Base-by-base conservation (phyloP, 2,888 invertebrate genomes). In the Apodemia zela region DNA sequence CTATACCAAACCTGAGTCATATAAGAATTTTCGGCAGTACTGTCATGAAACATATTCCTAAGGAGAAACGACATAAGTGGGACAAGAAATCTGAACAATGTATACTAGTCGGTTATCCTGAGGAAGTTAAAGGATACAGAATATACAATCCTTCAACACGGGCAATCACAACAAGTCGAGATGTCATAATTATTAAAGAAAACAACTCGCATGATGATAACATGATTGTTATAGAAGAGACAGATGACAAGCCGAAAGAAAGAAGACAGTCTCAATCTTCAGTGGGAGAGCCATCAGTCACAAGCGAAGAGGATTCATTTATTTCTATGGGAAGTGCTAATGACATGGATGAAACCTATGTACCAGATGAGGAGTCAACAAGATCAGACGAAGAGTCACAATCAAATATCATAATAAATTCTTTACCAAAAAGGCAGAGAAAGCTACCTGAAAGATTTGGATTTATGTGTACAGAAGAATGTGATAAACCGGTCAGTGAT, bases 71-170 rank as follows among this genome's bases (percentile, higher is more conserved):
- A 54, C 54, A 11, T 25, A 25, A 54, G 18, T 54, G 25, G 54
- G 54, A 54, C 54, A 54, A 54, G 25, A 54, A 54, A 54, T 54
- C 54, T 25, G 54, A 54, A 54, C 25, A 54, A 25, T 3, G 13
- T 25, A 54, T 54, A 25, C 25, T 54, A 3, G 54, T 54, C 18
- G 54, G 25, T 11, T 54, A 54, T 11, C 15, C 54, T 21, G 18
- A 42, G 7, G 66, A 68, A 61, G 59, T 69, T 0, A 72, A 74
- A 61, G 73, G 71, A 0, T 73, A 73, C 51, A 67, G 73, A 17
- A 25, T 71, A 13, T 67, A 68, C 59, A 60, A 70, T 51, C 68
- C 68, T 5, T 49, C 57, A 25, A 66, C 60, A 7, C 61, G 61
- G 33, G 57, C 45, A 3, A 45, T 70, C 17, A 61, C 62, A 8